These are phyloP conservation scores for Acrossocheilus fasciatus DNA, from an alignment of 2,797 vertebrate genomes.

Conservation along the genomic window DNA sequence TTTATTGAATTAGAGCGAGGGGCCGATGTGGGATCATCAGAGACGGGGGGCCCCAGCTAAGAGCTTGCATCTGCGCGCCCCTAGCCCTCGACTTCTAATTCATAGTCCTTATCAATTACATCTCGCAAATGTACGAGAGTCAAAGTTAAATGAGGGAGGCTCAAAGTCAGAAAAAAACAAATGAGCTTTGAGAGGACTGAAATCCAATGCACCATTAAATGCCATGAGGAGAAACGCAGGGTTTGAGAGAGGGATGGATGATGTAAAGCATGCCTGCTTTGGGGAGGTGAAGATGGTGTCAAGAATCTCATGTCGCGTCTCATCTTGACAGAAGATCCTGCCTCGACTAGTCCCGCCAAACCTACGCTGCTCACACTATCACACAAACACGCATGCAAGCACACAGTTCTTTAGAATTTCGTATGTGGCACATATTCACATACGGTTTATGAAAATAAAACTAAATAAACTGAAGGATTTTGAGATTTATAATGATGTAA, in stretches of 20 bases:
- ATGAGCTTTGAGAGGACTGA: slow-evolving; percentile 47
- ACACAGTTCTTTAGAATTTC: not conserved
- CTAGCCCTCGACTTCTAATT: slow-evolving; percentile 61
- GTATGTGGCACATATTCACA: not conserved
- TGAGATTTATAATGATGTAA: not conserved
- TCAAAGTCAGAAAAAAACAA: slow-evolving; percentile 36
- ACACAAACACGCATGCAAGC: slow-evolving; percentile 29
- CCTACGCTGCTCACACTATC: slow-evolving; percentile 50
- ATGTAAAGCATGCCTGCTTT: slow-evolving; percentile 57
- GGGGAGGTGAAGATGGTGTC: slow-evolving; percentile 62
- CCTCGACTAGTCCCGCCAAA: slow-evolving; percentile 72
- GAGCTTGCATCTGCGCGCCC: slow-evolving; percentile 69
- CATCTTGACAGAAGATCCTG: slow-evolving; percentile 73
- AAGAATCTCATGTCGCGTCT: slow-evolving; percentile 76
- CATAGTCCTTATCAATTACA: slow-evolving; percentile 68
- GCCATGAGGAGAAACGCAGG: not conserved
- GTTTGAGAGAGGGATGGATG: slow-evolving; percentile 37
- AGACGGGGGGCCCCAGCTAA: slow-evolving; percentile 50
- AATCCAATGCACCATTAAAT: slow-evolving; percentile 59
- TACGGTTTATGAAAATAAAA: not conserved
- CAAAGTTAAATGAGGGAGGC: slow-evolving; percentile 51
- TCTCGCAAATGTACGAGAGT: slow-evolving; percentile 52
- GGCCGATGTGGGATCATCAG: slow-evolving; percentile 66
- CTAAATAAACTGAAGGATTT: not conserved
- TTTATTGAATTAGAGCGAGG: slow-evolving; percentile 63